These are phyloP conservation scores for Athene noctua DNA, from an alignment of 2,113 vertebrate genomes.

Conservation along the genomic window DNA sequence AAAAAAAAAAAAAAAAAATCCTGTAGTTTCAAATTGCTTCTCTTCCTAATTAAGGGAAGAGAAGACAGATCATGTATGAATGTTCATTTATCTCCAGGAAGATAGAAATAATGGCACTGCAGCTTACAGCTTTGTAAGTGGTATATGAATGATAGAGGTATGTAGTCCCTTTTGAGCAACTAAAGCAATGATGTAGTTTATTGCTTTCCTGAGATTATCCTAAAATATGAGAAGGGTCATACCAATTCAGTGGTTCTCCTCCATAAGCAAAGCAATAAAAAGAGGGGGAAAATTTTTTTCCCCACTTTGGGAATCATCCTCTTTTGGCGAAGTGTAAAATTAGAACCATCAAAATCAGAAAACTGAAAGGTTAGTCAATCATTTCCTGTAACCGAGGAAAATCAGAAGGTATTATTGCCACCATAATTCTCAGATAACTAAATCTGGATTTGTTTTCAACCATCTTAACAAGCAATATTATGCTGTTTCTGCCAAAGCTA, in stretches of 20 bases:
- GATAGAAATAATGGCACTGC: not conserved
- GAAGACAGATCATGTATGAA: not conserved
- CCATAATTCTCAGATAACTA: not conserved
- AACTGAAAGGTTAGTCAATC: not conserved
- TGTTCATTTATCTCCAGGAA: constrained; percentile 41
- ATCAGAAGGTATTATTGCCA: not conserved
- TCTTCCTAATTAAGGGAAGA: not conserved
- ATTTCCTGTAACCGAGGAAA: not conserved
- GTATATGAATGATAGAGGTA: constrained; percentile 9
- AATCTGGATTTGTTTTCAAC: constrained; percentile 28
- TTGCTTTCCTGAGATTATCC: constrained; percentile 1
- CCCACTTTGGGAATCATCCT: not conserved
- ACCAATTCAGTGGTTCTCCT: not conserved
- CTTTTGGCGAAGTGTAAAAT: not conserved
- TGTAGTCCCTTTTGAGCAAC: constrained; percentile 3
- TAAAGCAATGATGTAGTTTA: not conserved
- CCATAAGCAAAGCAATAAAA: not conserved
- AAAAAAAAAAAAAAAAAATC: not conserved
- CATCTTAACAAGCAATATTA: not conserved
- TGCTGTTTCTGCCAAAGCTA: not conserved
- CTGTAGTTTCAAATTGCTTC: not conserved
- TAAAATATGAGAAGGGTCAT: not conserved
- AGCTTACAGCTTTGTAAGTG: constrained; percentile 14
- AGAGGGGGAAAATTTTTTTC: not conserved
- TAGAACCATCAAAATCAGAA: not conserved